These are phyloP conservation scores for Blennius ocellaris DNA, from an alignment of 2,113 vertebrate species.

Conservation along the genomic window DNA sequence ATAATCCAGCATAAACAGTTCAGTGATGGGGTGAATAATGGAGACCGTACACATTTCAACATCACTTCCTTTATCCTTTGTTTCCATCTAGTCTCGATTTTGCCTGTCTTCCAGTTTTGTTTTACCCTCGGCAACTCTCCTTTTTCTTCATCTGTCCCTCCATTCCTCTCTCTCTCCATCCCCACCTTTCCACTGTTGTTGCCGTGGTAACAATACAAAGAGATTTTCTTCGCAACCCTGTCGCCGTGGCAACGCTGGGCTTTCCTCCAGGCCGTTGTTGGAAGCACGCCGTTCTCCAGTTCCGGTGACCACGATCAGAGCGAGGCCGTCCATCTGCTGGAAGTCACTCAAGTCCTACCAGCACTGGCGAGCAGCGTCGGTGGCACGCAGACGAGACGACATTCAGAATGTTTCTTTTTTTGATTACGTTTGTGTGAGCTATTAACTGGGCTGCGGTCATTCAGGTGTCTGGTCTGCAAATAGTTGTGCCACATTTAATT, in stretches of 20 bases:
- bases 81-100: not conserved
- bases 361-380: not conserved
- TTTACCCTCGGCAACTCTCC: not conserved
- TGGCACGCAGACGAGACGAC: slow-evolving; percentile 11
- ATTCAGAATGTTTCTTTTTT: not conserved
- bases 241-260: slow-evolving; percentile 81
- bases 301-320: slow-evolving; percentile 40
- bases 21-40: slow-evolving; percentile 45
- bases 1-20: slow-evolving; percentile 60
- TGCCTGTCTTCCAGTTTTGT: slow-evolving; percentile 8
- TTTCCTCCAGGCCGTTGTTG: slow-evolving; percentile 77
- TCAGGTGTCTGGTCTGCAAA: no score
- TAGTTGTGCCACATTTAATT: no score
- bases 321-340: slow-evolving; percentile 4
- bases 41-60: slow-evolving; percentile 19
- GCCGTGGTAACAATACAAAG: slow-evolving; percentile 84
- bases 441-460: not conserved
- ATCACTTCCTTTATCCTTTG: slow-evolving; percentile 8
- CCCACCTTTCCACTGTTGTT: slow-evolving; percentile 72
- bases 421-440: slow-evolving; percentile 20
- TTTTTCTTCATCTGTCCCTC: slow-evolving; percentile 30
- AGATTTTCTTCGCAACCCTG: slow-evolving; percentile 75
- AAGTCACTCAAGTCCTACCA: slow-evolving; percentile 21
- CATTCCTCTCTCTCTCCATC: slow-evolving; percentile 28
- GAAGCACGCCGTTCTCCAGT: slow-evolving; percentile 52